A percentile compares a stretch with the other conserved stretches of the same genome.
These are phyloP conservation scores for Magallana gigas DNA, from an alignment of 1,140 invertebrate genomes.

Conservation along the genomic window DNA sequence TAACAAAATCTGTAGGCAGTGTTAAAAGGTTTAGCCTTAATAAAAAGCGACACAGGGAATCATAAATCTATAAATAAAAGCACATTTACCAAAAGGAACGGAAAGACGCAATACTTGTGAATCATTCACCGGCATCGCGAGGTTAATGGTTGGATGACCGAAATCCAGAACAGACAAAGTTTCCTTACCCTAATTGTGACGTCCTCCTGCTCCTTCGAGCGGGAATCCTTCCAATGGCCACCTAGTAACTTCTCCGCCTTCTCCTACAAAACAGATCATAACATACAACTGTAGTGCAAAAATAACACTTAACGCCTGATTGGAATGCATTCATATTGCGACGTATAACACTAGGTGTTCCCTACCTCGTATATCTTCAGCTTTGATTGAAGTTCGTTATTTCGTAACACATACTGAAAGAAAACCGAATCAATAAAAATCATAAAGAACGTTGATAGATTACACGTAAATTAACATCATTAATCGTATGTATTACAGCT, in stretches of 20 bases:
- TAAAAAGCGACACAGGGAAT: too few relatives aligned
- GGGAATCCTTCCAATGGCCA: background rate
- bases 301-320: background rate
- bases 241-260: background rate
- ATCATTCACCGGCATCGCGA: too few relatives aligned
- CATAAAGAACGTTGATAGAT: too few relatives aligned
- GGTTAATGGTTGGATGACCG: too few relatives aligned
- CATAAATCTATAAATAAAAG: too few relatives aligned
- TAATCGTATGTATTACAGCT: background rate
- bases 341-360: background rate
- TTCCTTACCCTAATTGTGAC: background rate
- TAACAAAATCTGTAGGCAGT: too few relatives aligned
- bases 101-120: too few relatives aligned
- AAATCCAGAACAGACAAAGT: too few relatives aligned
- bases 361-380: background rate
- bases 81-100: too few relatives aligned
- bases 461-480: background rate
- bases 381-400: conserved; percentile 18
- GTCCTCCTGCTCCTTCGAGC: background rate
- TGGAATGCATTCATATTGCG: too few relatives aligned
- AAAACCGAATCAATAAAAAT: too few relatives aligned
- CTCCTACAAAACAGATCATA: background rate
- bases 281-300: background rate
- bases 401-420: conserved; percentile 7
- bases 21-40: too few relatives aligned